Percentiles rank a stretch among this genome's conserved stretches.
Conservation (phyloP, 2,113 vertebrate species). For the Eleginops maclovinus region DNA sequence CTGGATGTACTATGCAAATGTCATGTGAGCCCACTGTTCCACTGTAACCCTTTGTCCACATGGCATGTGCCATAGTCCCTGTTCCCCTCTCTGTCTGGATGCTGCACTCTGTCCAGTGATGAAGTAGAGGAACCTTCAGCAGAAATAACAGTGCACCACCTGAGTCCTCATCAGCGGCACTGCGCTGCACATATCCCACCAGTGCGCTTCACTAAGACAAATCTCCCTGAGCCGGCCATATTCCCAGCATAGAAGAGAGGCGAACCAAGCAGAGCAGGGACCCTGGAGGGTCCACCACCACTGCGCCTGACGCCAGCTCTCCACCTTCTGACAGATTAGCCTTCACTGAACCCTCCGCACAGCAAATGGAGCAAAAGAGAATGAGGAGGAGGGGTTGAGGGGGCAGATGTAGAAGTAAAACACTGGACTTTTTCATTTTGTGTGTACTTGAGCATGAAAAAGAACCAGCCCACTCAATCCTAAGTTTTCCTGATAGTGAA, state of each 20-base stretch:
- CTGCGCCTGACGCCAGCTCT: slow-evolving; percentile 58
- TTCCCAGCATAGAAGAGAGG: slow-evolving; percentile 76
- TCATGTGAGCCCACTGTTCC: slow-evolving; percentile 7
- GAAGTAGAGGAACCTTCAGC: slow-evolving; percentile 78
- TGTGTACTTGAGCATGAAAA: slow-evolving; percentile 46
- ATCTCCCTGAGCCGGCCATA: slow-evolving; percentile 76
- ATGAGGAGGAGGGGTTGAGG: slow-evolving; percentile 33
- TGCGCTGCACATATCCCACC: slow-evolving; percentile 78
- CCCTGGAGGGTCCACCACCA: slow-evolving; percentile 75
- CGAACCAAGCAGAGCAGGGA: slow-evolving; percentile 64
- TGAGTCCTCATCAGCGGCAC: slow-evolving; percentile 81
- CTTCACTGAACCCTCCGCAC: slow-evolving; percentile 64
- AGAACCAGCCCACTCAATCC: slow-evolving; percentile 25
- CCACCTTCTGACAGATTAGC: slow-evolving; percentile 78
- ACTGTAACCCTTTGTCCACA: slow-evolving; percentile 28
- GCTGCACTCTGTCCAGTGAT: slow-evolving; percentile 70
- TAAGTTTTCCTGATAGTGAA: slow-evolving; percentile 12
- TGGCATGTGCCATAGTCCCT: slow-evolving; percentile 1
- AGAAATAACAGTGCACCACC: slow-evolving; percentile 81
- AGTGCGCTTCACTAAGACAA: slow-evolving; percentile 82
- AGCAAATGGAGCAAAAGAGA: slow-evolving; percentile 63
- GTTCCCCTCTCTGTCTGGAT: slow-evolving; percentile 28
- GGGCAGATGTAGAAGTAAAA: slow-evolving; percentile 40
- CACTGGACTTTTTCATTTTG: slow-evolving; percentile 47
- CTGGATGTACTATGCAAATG: slow-evolving; percentile 9